Evolutionary conservation across 1,140 invertebrate species (phyloP).

Genomic region (Diachasmimorpha longicaudata): DNA sequence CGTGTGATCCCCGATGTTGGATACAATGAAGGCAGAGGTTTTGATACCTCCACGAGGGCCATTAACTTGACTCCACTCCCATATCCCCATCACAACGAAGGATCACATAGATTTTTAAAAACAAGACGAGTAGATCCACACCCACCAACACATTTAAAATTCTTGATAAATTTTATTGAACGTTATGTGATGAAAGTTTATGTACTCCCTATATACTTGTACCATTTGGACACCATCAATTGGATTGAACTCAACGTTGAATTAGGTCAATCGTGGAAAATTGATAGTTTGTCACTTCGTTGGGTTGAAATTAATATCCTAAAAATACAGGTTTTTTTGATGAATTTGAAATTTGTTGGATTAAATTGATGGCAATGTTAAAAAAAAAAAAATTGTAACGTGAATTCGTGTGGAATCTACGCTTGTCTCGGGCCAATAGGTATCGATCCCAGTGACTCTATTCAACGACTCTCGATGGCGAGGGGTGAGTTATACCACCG

Average conservation of each 20-base stretch:
- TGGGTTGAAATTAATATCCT: not conserved
- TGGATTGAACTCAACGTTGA: not conserved
- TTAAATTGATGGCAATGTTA: not conserved
- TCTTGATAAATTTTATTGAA: not conserved
- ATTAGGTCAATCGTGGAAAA: not conserved
- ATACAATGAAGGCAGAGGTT: slow-evolving; percentile 3
- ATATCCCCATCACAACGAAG: not conserved
- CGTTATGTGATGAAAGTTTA: not conserved
- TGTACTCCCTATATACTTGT: not conserved
- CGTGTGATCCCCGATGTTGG: slow-evolving; percentile 39
- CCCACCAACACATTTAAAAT: not conserved
- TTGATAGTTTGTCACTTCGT: not conserved
- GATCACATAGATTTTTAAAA: not conserved
- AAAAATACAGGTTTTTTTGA: not conserved
- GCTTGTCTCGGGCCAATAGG: slow-evolving; percentile 47
- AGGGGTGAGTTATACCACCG: slow-evolving; percentile 51
- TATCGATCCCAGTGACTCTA: slow-evolving; percentile 60
- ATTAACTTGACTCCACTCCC: not conserved
- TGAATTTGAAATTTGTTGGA: not conserved
- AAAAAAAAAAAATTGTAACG: slow-evolving; percentile 10
- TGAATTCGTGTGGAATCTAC: slow-evolving; percentile 39
- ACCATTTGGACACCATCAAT: not conserved
- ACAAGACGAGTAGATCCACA: no score
- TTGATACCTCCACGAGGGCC: not conserved
- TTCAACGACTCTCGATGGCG: slow-evolving; percentile 52